These are phyloP conservation scores for Iguana delicatissima DNA, from an alignment of 2,797 vertebrate genomes.

Conservation along the genomic window DNA sequence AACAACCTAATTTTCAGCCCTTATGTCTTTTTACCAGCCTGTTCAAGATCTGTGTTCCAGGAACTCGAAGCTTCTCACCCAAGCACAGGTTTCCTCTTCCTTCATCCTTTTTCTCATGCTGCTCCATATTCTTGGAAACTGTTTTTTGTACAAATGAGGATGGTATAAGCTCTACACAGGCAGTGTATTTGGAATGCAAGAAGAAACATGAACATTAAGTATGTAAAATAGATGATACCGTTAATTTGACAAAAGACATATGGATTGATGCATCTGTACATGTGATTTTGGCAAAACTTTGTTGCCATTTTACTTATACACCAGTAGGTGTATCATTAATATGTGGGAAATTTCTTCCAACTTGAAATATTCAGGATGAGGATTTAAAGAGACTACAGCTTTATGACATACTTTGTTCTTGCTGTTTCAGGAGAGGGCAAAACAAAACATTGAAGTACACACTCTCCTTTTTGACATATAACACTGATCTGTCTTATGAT, in stretches of 20 bases:
- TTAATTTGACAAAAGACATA: background rate
- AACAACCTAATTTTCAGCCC: too few species aligned
- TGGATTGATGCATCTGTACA: too few species aligned
- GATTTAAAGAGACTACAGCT: background rate
- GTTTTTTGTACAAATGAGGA: background rate
- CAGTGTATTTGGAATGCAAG: background rate
- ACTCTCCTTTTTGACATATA: background rate
- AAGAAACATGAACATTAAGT: background rate
- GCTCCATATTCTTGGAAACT: too few species aligned
- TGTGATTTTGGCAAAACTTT: background rate
- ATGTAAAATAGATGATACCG: background rate
- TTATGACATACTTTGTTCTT: background rate
- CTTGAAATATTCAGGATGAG: background rate
- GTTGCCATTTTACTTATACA: background rate
- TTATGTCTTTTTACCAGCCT: too few species aligned
- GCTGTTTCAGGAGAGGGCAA: background rate
- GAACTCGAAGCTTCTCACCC: too few species aligned
- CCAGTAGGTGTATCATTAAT: background rate
- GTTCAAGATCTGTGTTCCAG: too few species aligned
- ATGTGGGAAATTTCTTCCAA: background rate
- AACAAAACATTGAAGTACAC: background rate
- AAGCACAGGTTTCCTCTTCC: too few species aligned
- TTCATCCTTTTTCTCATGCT: too few species aligned
- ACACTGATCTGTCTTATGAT: background rate
- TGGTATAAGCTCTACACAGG: background rate